These are phyloP conservation scores for Papilio xuthus DNA, from an alignment of 1,140 invertebrate genomes.

Conservation along the genomic window DNA sequence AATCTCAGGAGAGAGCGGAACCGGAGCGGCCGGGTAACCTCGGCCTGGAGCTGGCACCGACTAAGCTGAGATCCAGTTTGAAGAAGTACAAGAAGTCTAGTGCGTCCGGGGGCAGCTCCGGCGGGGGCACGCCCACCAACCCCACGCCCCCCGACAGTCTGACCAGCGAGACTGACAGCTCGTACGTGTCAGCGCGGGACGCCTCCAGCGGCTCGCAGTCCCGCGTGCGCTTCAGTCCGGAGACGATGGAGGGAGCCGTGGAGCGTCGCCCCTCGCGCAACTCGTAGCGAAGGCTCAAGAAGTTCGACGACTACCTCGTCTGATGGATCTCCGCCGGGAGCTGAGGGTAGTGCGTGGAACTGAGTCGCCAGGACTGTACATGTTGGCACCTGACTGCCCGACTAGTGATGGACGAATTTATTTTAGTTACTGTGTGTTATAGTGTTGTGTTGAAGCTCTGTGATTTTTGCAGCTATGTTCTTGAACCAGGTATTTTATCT, in stretches of 20 bases:
- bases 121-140: constrained; percentile 90
- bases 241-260: constrained; percentile 81
- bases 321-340: constrained; percentile 47
- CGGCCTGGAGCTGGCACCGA: constrained; percentile 82
- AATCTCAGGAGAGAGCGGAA: constrained; percentile 77
- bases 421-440: constrained; percentile 6
- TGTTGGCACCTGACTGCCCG: neutral
- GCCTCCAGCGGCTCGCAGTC: constrained; percentile 85
- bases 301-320: constrained; percentile 80
- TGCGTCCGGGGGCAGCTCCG: constrained; percentile 83
- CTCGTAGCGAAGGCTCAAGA: constrained; percentile 78
- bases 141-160: constrained; percentile 92
- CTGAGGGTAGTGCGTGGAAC: constrained; percentile 53
- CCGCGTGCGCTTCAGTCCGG: constrained; percentile 91
- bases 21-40: constrained; percentile 89
- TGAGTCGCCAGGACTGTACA: neutral
- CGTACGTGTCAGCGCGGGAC: constrained; percentile 91
- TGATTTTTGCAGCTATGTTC: neutral
- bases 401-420: constrained; percentile 7
- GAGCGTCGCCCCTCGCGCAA: constrained; percentile 64
- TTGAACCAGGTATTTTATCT: neutral
- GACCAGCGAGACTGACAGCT: constrained; percentile 90
- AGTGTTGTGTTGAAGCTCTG: neutral
- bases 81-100: constrained; percentile 84
- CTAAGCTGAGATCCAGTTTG: constrained; percentile 88